Conservation (phyloP, 1,140 invertebrate genomes). For the Araneus ventricosus region DNA sequence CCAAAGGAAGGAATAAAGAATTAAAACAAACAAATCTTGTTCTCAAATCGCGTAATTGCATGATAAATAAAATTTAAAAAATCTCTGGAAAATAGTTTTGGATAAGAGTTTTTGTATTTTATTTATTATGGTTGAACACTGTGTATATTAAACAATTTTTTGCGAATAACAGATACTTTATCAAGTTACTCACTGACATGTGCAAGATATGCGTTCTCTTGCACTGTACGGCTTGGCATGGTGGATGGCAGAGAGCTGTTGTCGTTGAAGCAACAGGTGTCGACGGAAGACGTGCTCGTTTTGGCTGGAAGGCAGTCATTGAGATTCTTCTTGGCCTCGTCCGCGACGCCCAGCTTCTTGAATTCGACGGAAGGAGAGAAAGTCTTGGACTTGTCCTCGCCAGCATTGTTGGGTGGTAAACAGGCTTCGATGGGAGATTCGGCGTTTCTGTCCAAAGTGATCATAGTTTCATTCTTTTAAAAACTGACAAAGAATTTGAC, state of each 20-base stretch:
- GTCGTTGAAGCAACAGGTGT: background rate
- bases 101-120: no score
- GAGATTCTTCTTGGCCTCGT: constrained; percentile 5
- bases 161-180: background rate
- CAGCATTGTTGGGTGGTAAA: background rate
- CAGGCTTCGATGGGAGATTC: constrained; percentile 45
- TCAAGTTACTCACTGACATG: background rate
- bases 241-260: background rate
- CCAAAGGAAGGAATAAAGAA: no score
- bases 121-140: no score
- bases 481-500: no score
- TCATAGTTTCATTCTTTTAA: background rate
- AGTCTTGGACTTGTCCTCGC: constrained; percentile 58
- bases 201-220: background rate
- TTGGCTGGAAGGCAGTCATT: constrained; percentile 1
- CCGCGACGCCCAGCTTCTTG: constrained; percentile 59
- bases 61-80: no score
- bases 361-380: constrained; percentile 72
- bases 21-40: no score
- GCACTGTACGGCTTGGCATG: background rate
- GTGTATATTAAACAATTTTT: no score
- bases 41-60: no score
- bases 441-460: background rate
- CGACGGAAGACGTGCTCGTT: constrained; percentile 23
- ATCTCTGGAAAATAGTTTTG: no score